phyloP scores from a whole-genome alignment of 2,113 vertebrate species.

The Ammodytes marinus region DNA sequence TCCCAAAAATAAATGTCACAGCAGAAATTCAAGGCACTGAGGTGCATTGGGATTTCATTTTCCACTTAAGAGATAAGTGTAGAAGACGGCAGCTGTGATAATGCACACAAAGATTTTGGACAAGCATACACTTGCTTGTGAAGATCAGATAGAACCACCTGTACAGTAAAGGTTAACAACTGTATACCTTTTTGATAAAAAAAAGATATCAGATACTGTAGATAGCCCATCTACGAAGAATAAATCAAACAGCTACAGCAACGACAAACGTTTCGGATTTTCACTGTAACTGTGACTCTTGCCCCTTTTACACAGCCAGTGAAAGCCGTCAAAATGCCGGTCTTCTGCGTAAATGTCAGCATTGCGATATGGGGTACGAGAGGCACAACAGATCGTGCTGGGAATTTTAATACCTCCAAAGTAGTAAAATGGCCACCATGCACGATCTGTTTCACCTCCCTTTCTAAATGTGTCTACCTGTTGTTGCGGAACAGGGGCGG shows the following conservation, averaged over 20 bases:
- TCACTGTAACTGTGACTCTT: neutral
- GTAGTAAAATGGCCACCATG: no score
- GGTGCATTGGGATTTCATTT: constrained; percentile 1
- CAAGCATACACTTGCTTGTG: constrained; percentile 20
- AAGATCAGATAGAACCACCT: constrained; percentile 17
- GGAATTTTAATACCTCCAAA: no score
- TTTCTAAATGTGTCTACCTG: no score
- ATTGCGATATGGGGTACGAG: no score
- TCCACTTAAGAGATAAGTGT: constrained; percentile 5
- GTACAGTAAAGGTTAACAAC: constrained; percentile 46
- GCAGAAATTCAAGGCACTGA: neutral
- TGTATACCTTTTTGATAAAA: constrained; percentile 17
- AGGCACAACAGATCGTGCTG: no score
- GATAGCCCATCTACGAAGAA: neutral
- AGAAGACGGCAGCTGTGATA: constrained; percentile 22
- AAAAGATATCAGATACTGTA: neutral
- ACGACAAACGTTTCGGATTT: neutral
- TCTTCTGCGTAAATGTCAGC: no score
- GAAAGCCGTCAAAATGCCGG: no score
- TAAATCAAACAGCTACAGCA: neutral
- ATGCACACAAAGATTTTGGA: constrained; percentile 2
- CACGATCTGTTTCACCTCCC: no score
- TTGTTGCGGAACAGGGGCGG: no score
- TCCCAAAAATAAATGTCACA: constrained; percentile 13
- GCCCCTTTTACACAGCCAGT: no score